Base-by-base conservation (phyloP, 2,797 vertebrate genomes). In the Myiotriccus ornatus region DNA sequence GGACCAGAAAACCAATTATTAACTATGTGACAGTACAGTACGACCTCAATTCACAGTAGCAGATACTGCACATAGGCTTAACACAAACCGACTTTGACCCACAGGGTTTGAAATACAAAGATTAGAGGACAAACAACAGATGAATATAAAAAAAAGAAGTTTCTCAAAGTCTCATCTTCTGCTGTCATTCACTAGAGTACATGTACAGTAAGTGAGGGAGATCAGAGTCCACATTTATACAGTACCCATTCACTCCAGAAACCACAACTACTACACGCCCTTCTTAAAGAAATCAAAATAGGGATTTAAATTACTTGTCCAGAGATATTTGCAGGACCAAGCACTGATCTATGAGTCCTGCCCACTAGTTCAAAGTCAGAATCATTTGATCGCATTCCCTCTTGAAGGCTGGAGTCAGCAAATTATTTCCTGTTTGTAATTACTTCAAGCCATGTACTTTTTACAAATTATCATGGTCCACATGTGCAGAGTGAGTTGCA, bases 361-460 rank as follows among this genome's bases (percentile, higher is more conserved):
- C 67, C 41, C 53, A 84, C 43, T 35, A 41, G 60, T 87, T 90
- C 53, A 53, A n/a, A 70, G 44, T 80, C 89, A 74, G 64, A 87
- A 83, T 50, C 27, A 30, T 65, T 74, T 15, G 24, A 80, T 39
- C 20, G 41, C 15, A 15, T 44, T 87, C 34, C 25, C 23, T 77
- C 2, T 10, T 60, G 68, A 57, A 90, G 52, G 47, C 30, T 68
- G 46, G n/a, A 53, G 37, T 34, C 79, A 2, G 0, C 30, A 87
- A 89, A 93, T 89, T 92, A 63, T 91, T 91, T 89, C 84, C 73
- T 87, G 57, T 47, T 85, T 60, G 50, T 75, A 89, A 84, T 89
- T 92, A 78, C 53, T 89, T 46, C 41, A 79, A 27, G 23, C 16
- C 39, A 60, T 2, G 0, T 30, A n/a, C 34, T 93, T 69, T 89